These are phyloP conservation scores for Sebastes diaconus DNA, from an alignment of 2,797 vertebrate genomes.

Conservation along the genomic window DNA sequence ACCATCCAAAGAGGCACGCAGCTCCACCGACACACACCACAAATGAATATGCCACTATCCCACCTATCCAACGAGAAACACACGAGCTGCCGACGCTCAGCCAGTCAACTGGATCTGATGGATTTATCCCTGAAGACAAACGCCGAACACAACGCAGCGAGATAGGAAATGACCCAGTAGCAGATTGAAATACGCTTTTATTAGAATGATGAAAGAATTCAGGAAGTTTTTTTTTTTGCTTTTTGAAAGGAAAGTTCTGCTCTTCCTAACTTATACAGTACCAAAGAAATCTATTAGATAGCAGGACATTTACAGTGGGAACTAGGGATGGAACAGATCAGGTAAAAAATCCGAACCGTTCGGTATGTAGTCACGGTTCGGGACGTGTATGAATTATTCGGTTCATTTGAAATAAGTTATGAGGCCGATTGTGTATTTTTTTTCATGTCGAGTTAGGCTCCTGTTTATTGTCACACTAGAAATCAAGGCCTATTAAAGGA, in stretches of 20 bases:
- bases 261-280: not conserved
- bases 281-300: not conserved
- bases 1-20: not conserved
- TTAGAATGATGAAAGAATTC: not conserved
- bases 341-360: too few relatives aligned
- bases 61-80: constrained; percentile 11
- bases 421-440: too few relatives aligned
- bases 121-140: constrained; percentile 45
- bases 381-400: too few relatives aligned
- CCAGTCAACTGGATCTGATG: constrained; percentile 44
- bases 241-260: not conserved
- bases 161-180: constrained; percentile 36
- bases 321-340: too few relatives aligned
- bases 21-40: constrained; percentile 9
- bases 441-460: too few relatives aligned
- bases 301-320: not conserved
- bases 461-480: too few relatives aligned
- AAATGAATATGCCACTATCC: constrained; percentile 50
- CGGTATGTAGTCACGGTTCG: too few relatives aligned
- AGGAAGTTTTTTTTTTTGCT: not conserved
- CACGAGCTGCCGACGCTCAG: not conserved
- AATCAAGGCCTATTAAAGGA: too few relatives aligned
- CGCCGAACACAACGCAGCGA: constrained; percentile 8
- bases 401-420: too few relatives aligned
- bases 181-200: constrained; percentile 37